Conservation (phyloP, 2,888 invertebrate genomes). For the Cabera pusaria region DNA sequence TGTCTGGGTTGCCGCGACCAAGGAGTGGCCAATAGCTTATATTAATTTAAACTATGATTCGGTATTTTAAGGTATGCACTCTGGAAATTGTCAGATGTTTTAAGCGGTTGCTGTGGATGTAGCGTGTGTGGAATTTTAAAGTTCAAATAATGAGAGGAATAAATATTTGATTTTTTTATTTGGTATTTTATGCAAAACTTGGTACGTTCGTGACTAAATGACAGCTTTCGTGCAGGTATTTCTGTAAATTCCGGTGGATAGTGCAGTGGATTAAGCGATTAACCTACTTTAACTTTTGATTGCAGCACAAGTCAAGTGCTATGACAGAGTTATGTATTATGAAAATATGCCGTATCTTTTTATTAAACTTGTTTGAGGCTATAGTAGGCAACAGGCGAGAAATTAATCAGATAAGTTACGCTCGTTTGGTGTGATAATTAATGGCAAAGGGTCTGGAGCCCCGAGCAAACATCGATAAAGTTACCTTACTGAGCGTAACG, state of each 20-base stretch:
- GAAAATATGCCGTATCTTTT: conserved; percentile 34
- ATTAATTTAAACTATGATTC: conserved; percentile 23
- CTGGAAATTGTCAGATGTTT: conserved; percentile 11
- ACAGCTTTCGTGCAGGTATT: conserved; percentile 11
- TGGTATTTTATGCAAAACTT: too few species aligned
- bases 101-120: conserved; percentile 4
- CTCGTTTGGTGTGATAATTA: conserved; percentile 56
- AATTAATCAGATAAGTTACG: conserved; percentile 60
- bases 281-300: conserved; percentile 18
- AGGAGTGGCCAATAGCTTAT: conserved; percentile 18
- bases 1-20: conserved; percentile 25
- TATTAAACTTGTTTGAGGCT: conserved; percentile 48
- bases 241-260: conserved; percentile 8
- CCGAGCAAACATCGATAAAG: conserved; percentile 50
- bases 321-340: background rate
- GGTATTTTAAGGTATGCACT: conserved; percentile 22
- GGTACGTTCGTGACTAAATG: conserved; percentile 6
- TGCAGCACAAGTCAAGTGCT: conserved; percentile 6
- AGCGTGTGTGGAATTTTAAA: too few species aligned
- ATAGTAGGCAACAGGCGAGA: conserved; percentile 50
- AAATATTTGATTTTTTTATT: too few species aligned
- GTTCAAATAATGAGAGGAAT: too few species aligned
- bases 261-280: conserved; percentile 15
- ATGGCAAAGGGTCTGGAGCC: conserved; percentile 36
- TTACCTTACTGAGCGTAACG: conserved; percentile 39